A percentile compares a stretch with the other conserved stretches of the same genome.
Conservation (phyloP, 2,797 vertebrate genomes). For the Molossus molossus region DNA sequence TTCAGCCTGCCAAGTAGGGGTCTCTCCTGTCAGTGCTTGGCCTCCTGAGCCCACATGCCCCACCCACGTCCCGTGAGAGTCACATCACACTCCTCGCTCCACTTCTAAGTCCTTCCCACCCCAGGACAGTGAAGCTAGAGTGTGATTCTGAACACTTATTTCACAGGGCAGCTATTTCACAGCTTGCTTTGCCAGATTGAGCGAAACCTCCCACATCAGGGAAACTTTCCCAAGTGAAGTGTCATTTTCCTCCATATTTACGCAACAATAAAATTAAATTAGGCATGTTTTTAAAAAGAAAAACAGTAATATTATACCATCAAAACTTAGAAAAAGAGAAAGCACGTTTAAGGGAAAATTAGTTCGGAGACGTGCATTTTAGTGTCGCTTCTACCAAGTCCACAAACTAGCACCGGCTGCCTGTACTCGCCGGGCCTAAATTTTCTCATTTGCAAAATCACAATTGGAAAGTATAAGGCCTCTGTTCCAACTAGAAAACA, state of each 20-base stretch:
- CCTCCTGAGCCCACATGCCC: neutral
- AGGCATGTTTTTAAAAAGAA: neutral
- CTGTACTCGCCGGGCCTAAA: neutral
- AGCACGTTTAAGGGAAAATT: neutral
- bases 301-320: neutral
- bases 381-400: neutral
- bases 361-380: neutral
- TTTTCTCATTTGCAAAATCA: neutral
- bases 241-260: slow-evolving; percentile 13
- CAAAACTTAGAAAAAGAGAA: slow-evolving; percentile 50
- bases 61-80: neutral
- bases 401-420: neutral
- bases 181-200: neutral
- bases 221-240: slow-evolving; percentile 8
- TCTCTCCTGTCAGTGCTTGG: neutral
- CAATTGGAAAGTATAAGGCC: neutral
- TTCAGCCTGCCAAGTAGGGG: neutral
- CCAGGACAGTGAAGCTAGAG: neutral
- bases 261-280: slow-evolving; percentile 26
- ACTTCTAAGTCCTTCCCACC: slow-evolving; percentile 13
- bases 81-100: neutral
- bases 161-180: slow-evolving; percentile 71
- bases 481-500: slow-evolving; percentile 9
- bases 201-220: neutral
- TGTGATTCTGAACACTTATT: slow-evolving; percentile 63